Evolutionary conservation across 2,888 invertebrate species (phyloP), one percentile per base, ranked within the genome.

Genomic region (Lasius platythorax): DNA sequence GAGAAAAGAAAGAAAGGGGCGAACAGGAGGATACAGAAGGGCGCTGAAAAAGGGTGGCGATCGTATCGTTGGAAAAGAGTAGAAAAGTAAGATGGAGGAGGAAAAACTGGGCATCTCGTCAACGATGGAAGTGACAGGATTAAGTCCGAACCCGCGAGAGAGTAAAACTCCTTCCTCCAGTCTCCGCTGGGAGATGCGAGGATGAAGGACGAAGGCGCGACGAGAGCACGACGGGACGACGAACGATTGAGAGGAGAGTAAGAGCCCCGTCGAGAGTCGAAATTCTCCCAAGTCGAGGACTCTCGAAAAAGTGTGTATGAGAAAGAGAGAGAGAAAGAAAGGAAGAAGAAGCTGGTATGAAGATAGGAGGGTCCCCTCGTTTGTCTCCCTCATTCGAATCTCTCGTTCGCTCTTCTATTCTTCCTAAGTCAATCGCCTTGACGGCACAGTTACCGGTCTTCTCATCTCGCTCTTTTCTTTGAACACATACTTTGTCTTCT

Each of bases 351-450:
- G 82, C 66, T 63, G 72, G 75, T 74, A 78, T 33, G 64, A 66
- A 56, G 23, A 23, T 23, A 23, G 23, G 23, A 23, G 33, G 18
- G 40, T 33, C 11, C 81, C 79, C 86, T 87, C 87, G 87, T 89
- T 90, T 89, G 86, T 90, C 90, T 90, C 88, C 83, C 85, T 90
- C 87, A 84, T 90, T 86, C 64, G 83, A 82, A 68, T 63, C 79
- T 78, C 84, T 84, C 83, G 83, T 82, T 56, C 40, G 79, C 74
- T 78, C 70, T 70, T 88, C 83, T 85, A 64, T 72, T 76, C 72
- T 87, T 85, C 61, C 83, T 85, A 83, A 82, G 81, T 86, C 84
- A 73, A 73, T 83, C 85, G 84, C 66, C 82, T 50, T 58, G 63
- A 82, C 58, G 23, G 23, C 79, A 61, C 28, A 73, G 58, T 72